These are phyloP conservation scores for Tragelaphus strepsiceros DNA, from an alignment of 2,113 vertebrate species.

Conservation along the genomic window DNA sequence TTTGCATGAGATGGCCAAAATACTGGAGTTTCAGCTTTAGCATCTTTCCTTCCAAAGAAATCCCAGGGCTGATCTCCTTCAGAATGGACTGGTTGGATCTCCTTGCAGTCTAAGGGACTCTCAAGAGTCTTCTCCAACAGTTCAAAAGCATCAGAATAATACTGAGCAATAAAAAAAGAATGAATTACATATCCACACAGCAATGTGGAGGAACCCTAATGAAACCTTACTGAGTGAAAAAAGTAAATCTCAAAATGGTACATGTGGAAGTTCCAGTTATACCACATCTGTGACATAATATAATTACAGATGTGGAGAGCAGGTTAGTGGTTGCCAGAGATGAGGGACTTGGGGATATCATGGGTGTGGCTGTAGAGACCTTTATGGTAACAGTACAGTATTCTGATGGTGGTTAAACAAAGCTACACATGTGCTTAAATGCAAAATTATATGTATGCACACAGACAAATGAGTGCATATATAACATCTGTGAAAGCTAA, in stretches of 20 bases:
- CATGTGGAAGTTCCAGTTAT: not conserved
- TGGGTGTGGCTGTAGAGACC: not conserved
- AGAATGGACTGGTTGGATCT: too few species aligned
- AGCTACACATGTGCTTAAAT: not conserved
- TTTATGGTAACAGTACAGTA: not conserved
- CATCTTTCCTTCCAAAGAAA: too few species aligned
- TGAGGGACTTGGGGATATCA: not conserved
- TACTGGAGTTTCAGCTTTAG: too few species aligned
- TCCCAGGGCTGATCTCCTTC: too few species aligned
- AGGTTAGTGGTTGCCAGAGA: not conserved
- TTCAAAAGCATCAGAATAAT: not conserved
- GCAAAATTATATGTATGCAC: not conserved
- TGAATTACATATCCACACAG: not conserved
- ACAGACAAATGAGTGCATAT: not conserved
- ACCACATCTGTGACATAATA: not conserved
- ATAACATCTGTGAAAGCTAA: not conserved
- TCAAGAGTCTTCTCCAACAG: too few species aligned
- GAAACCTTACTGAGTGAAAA: not conserved
- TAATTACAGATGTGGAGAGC: not conserved
- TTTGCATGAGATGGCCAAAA: too few species aligned
- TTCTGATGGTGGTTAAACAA: not conserved
- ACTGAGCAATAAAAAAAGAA: slow-evolving; percentile 24
- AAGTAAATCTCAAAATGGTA: not conserved
- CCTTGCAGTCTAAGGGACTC: too few species aligned
- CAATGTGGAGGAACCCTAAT: not conserved